Conservation (phyloP, 2,797 vertebrate genomes). For the Paguma larvata region DNA sequence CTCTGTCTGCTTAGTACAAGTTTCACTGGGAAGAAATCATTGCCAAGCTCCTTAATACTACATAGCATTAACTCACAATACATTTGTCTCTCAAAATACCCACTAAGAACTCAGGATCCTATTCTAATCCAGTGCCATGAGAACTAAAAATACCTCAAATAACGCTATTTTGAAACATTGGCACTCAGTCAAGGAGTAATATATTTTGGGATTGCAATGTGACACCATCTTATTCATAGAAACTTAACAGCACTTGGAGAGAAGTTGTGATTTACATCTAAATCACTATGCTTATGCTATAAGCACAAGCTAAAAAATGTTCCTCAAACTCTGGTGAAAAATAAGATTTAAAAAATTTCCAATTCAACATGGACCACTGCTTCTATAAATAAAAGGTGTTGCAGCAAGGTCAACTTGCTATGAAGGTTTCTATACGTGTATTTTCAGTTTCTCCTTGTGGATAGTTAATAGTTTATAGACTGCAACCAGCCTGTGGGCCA, state of each 20-base stretch:
- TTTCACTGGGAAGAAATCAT: constrained; percentile 10
- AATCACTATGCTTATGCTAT: constrained; percentile 18
- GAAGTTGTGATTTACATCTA: constrained; percentile 72
- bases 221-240: constrained; percentile 69
- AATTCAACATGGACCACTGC: neutral
- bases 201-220: constrained; percentile 62
- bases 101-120: constrained; percentile 33
- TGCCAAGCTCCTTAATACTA: neutral
- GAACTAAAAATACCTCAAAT: constrained; percentile 70
- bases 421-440: neutral
- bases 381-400: constrained; percentile 37
- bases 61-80: constrained; percentile 11
- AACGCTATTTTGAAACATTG: constrained; percentile 71
- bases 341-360: neutral
- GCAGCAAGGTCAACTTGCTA: neutral
- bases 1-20: neutral
- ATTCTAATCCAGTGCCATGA: constrained; percentile 61
- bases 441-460: neutral
- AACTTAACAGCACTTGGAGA: constrained; percentile 65
- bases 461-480: neutral
- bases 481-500: neutral
- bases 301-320: constrained; percentile 58
- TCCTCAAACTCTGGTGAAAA: constrained; percentile 62
- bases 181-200: constrained; percentile 69
- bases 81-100: constrained; percentile 39